phyloP scores from a whole-genome alignment of 2,797 vertebrate genomes.

The Onychomys leucogaster region DNA sequence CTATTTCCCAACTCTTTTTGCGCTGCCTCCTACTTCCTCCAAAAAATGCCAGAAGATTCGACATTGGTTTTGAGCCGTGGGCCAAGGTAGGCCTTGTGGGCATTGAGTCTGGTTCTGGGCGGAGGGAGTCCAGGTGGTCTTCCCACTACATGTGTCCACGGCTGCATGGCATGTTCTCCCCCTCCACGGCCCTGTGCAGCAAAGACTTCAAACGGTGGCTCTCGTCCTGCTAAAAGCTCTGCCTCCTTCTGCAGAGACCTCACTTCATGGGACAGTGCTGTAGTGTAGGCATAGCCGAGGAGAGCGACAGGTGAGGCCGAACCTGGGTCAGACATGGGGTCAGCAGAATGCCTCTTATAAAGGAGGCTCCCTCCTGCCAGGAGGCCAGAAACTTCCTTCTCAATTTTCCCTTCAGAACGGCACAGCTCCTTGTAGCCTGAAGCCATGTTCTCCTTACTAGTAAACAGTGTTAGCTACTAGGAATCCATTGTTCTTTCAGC shows the following conservation, averaged over 20 bases:
- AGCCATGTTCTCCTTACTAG: neutral
- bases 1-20: constrained; percentile 70
- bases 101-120: neutral
- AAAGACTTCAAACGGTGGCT: neutral
- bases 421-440: neutral
- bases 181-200: neutral
- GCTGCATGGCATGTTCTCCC: rapidly evolving
- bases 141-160: neutral
- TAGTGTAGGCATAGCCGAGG: neutral
- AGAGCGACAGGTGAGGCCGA: neutral
- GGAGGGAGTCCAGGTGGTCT: neutral
- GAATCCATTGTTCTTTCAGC: constrained; percentile 4
- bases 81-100: neutral
- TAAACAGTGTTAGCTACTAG: neutral
- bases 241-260: neutral
- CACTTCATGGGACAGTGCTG: neutral
- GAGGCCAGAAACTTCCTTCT: neutral
- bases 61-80: neutral
- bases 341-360: neutral
- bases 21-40: constrained; percentile 25
- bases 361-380: neutral
- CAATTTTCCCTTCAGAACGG: neutral
- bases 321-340: neutral
- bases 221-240: neutral
- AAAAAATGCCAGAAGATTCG: constrained; percentile 28